phyloP scores from a whole-genome alignment of 2,888 invertebrate species.

The Lottia scabra region DNA sequence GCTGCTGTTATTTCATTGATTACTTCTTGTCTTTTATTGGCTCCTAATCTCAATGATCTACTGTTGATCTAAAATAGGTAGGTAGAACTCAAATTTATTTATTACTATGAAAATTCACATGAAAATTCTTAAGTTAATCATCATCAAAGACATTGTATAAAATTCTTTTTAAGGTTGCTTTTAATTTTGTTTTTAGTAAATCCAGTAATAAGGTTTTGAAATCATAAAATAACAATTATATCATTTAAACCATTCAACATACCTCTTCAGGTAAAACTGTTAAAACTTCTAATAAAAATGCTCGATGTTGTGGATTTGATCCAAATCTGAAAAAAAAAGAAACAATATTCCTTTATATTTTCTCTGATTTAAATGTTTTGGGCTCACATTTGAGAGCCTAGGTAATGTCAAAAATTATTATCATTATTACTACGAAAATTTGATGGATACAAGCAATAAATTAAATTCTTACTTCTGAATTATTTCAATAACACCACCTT shows the following conservation, averaged over 20 bases:
- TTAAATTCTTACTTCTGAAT: constrained; percentile 75
- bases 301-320: constrained; percentile 72
- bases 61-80: constrained; percentile 65
- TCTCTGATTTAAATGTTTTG: too few species aligned
- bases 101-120: too few species aligned
- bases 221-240: too few species aligned
- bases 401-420: too few species aligned
- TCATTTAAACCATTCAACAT: not conserved
- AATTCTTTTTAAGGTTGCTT: too few species aligned
- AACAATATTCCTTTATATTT: too few species aligned
- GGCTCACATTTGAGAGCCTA: too few species aligned
- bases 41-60: constrained; percentile 78
- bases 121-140: too few species aligned
- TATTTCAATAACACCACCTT: constrained; percentile 86
- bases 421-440: not conserved
- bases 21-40: constrained; percentile 89
- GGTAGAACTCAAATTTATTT: too few species aligned
- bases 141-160: too few species aligned
- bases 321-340: constrained; percentile 64
- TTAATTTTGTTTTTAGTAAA: too few species aligned
- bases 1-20: constrained; percentile 82
- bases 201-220: too few species aligned
- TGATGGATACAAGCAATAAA: not conserved
- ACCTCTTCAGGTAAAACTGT: constrained; percentile 97
- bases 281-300: constrained; percentile 90